Percentiles rank a stretch among this genome's conserved stretches.
These are phyloP conservation scores for Aphidius colemani DNA, from an alignment of 2,888 invertebrate genomes.

Conservation along the genomic window DNA sequence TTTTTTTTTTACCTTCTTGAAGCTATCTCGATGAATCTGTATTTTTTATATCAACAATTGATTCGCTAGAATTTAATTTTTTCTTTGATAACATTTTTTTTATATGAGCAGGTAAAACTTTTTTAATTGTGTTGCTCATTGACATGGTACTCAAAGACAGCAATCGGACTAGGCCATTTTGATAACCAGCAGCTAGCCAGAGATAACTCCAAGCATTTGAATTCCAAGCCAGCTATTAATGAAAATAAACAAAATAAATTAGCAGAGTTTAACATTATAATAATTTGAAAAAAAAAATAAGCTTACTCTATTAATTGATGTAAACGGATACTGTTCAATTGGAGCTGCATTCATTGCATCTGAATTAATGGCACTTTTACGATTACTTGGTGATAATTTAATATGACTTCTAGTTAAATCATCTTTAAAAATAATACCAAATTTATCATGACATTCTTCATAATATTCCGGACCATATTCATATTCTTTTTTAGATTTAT, in stretches of 20 bases:
- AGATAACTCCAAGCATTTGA: constrained; percentile 60
- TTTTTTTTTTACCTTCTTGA: no score
- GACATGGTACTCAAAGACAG: constrained; percentile 47
- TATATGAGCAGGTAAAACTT: constrained; percentile 36
- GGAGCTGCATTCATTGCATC: constrained; percentile 43
- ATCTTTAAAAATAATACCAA: constrained; percentile 53
- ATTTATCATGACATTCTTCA: constrained; percentile 48
- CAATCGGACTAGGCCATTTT: constrained; percentile 59
- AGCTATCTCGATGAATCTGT: no score
- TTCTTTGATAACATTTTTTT: constrained; percentile 35
- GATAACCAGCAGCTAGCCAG: constrained; percentile 59
- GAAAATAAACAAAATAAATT: neutral
- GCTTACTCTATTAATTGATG: constrained; percentile 55
- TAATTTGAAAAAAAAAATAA: constrained; percentile 6
- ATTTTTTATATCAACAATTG: no score
- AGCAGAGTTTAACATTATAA: neutral
- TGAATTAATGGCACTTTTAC: constrained; percentile 27
- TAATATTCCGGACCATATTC: constrained; percentile 51
- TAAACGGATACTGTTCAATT: constrained; percentile 56
- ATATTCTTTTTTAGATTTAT: constrained; percentile 40
- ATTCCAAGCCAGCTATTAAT: constrained; percentile 59
- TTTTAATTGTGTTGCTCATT: constrained; percentile 31
- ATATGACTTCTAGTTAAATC: constrained; percentile 35
- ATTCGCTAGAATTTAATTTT: neutral
- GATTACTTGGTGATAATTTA: neutral